Evolutionary conservation across 2,113 vertebrate species (phyloP).

Genomic region (Zingel zingel): DNA sequence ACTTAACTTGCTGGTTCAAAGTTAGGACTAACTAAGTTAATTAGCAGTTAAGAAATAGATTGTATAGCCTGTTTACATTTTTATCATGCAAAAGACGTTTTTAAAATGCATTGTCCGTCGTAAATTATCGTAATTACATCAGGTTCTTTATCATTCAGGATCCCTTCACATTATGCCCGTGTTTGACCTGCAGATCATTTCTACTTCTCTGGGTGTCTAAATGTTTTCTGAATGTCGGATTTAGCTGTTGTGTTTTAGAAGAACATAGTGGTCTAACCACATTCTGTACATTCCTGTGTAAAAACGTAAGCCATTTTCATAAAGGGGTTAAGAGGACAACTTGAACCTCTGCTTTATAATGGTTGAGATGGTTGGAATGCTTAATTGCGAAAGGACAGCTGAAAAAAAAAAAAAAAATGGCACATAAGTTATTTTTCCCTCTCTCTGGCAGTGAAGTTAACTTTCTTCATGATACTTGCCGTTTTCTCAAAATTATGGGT

Average conservation of each 20-base stretch:
- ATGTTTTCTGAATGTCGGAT: neutral
- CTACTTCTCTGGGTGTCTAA: neutral
- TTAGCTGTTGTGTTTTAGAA: constrained; percentile 17
- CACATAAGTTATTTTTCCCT: neutral
- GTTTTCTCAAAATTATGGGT: no score
- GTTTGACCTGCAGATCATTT: neutral
- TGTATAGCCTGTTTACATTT: no score
- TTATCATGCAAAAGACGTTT: no score
- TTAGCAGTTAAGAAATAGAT: no score
- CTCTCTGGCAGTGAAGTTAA: neutral
- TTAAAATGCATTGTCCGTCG: no score
- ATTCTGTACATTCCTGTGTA: constrained; percentile 60
- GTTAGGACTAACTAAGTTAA: no score
- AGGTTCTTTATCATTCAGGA: neutral
- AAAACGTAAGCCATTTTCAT: constrained; percentile 31
- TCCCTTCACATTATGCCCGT: neutral
- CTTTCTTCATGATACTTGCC: neutral
- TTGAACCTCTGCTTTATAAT: constrained; percentile 3
- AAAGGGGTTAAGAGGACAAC: constrained; percentile 18
- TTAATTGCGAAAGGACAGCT: neutral
- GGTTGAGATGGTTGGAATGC: constrained; percentile 37
- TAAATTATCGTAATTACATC: no score
- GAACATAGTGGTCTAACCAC: constrained; percentile 33
- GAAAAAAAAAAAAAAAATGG: neutral
- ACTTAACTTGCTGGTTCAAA: no score